Evolutionary conservation across 1,140 invertebrate species (phyloP).

Genomic region (Campoletis sonorensis): DNA sequence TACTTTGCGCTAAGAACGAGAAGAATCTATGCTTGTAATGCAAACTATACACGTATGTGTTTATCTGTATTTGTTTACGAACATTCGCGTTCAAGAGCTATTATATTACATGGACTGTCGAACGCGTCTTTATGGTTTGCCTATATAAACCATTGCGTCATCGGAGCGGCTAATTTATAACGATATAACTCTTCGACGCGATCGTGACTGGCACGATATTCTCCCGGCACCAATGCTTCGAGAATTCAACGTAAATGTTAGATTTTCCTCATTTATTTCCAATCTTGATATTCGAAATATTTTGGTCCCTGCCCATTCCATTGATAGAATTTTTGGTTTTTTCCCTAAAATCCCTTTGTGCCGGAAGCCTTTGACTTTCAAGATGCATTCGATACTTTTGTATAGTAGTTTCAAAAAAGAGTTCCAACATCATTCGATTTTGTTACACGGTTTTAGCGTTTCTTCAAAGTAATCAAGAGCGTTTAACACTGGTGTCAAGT

Average conservation of each 20-base stretch:
- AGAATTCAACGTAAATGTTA: neutral
- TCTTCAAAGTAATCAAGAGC: no score
- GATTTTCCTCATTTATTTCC: neutral
- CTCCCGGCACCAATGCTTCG: neutral
- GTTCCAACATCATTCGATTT: no score
- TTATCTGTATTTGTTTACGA: neutral
- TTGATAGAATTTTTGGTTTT: no score
- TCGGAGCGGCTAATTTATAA: neutral
- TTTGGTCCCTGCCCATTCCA: no score
- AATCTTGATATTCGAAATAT: neutral
- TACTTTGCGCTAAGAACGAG: neutral
- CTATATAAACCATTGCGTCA: neutral
- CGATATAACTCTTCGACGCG: neutral
- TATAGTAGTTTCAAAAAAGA: no score
- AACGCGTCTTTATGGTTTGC: constrained; percentile 5
- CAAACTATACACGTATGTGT: neutral
- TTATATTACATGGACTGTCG: constrained; percentile 1
- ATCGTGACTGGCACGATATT: neutral
- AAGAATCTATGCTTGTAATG: neutral
- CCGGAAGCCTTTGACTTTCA: no score
- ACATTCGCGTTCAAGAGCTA: neutral
- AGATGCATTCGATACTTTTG: no score
- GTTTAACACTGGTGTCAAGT: no score
- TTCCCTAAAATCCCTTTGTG: no score
- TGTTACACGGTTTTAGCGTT: no score